Evolutionary conservation across 2,797 vertebrate genomes (phyloP), one percentile per base, ranked within the genome.

Genomic region (Clarias pachynema): DNA sequence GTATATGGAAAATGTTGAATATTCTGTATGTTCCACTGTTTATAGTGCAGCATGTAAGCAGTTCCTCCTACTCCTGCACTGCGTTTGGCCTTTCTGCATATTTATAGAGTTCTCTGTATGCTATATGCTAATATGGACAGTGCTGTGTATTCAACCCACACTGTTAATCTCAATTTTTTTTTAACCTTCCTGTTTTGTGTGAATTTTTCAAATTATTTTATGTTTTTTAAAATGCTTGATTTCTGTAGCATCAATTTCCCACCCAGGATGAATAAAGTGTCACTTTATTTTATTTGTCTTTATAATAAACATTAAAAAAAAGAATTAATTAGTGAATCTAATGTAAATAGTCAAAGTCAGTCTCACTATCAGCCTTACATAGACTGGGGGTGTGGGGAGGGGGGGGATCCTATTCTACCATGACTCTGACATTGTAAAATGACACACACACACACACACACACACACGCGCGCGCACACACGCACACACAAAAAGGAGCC

Each of bases 371-470:
- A 90, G 88, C 31, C 88, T 73, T 89, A 87, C 88, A 89, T 89
- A 24, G 20, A 60, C 31, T 29, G 90, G 89, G 91, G 93, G 40
- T 44, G 40, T 44, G 40, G 2, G 44, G 40, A 1, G 40, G 44
- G 9, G 9, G 44, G 44, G 44, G 40, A 94, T 94, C 94, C 53
- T 72, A 88, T 93, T 93, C 91, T 93, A 94, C 94, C 88, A 82
- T 92, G 86, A 49, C 87, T 91, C 92, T 91, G 93, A 90, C 91
- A 87, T 92, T 91, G 93, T 92, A 92, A 93, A 92, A 94, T 92
- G 92, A 95, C 92, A 95, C 93, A 26, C 22, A 62, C 12, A 60
- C 7, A 62, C 9, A 44, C 44, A 44, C 44, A 96, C 92, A 95
- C 94, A n/a, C 20, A 96, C 92, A 95, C 94, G 18, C 22, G 40